Evolutionary conservation across 2,113 vertebrate genomes (phyloP), one percentile per base, ranked within the genome.

Genomic region (Calidris pugnax): DNA sequence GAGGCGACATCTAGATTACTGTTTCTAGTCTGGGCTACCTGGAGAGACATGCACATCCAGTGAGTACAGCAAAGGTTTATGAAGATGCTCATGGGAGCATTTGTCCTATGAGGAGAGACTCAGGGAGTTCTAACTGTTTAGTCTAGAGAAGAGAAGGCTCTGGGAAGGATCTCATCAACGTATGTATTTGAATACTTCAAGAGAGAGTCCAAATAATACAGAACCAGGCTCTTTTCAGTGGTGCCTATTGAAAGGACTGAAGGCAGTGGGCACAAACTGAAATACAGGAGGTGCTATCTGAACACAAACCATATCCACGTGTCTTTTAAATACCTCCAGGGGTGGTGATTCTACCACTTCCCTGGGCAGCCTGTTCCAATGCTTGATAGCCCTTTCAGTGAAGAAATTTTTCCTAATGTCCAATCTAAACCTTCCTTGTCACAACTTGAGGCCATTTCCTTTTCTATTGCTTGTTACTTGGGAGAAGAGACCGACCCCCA

Each of bases 11-110:
- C n/a, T 56, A 18, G 17, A 50, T 19, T 27, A 35, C 12, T 48
- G 7, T 53, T 39, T 23, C 20, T 4, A 30, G 37, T 51, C 20
- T 60, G 32, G 32, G 19, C 41, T 69, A 16, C 33, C 35, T 51
- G 26, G 43, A 45, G 24, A 41, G 26, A 81, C 21, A 7, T 27
- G 13, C 2, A 35, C 9, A 74, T 53, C 9, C 21, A 20, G 7
- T 19, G 21, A 62, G n/a, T 60, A 6, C 6, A 16, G 21, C 1
- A 4, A 80, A 60, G 18, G 7, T 60, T 62, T 18, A 28, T 0
- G 3, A 55, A 55, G 7, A 53, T 45, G 43, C 7, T 66, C 7
- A 64, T 43, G 14, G 64, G 41, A 71, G 13, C 18, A 30, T 39
- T 48, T 78, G 18, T 72, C 11, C 12, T 16, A 35, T 43, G 32